Conservation (phyloP, 2,888 invertebrate genomes). For the Aethes cnicana region DNA sequence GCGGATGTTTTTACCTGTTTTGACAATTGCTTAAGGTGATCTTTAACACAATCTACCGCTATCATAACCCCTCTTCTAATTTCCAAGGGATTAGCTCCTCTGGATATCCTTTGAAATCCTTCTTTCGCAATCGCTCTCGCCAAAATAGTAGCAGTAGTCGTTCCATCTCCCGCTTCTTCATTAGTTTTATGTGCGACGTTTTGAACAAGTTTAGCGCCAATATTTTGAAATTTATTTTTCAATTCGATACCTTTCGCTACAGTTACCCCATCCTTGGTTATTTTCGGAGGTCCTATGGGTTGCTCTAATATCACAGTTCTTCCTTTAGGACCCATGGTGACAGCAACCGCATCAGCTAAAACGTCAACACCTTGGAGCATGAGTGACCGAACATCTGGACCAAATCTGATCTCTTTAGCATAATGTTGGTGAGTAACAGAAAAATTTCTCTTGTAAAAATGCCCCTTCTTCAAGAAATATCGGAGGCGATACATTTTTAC, state of each 20-base stretch:
- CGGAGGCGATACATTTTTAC: constrained; percentile 50
- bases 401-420: constrained; percentile 98
- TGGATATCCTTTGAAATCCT: constrained; percentile 98
- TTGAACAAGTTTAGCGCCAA: constrained; percentile 98
- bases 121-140: constrained; percentile 99
- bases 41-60: constrained; percentile 95
- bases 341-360: constrained; percentile 98
- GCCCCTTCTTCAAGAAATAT: constrained; percentile 31
- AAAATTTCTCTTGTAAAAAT: constrained; percentile 35
- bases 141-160: constrained; percentile 98
- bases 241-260: constrained; percentile 99
- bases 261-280: constrained; percentile 99
- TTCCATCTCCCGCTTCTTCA: constrained; percentile 99
- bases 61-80: constrained; percentile 94
- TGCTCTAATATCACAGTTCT: constrained; percentile 99
- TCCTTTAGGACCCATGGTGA: constrained; percentile 99
- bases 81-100: constrained; percentile 98
- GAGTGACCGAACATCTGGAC: constrained; percentile 95
- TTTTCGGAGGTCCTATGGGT: constrained; percentile 98
- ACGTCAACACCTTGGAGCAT: constrained; percentile 99
- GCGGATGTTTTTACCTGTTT: constrained; percentile 96
- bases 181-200: constrained; percentile 99
- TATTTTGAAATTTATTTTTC: constrained; percentile 98
- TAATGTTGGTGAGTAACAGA: constrained; percentile 58
- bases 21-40: constrained; percentile 92